Base-by-base conservation (phyloP, 1,140 invertebrate species). In the Megalopta genalis region DNA sequence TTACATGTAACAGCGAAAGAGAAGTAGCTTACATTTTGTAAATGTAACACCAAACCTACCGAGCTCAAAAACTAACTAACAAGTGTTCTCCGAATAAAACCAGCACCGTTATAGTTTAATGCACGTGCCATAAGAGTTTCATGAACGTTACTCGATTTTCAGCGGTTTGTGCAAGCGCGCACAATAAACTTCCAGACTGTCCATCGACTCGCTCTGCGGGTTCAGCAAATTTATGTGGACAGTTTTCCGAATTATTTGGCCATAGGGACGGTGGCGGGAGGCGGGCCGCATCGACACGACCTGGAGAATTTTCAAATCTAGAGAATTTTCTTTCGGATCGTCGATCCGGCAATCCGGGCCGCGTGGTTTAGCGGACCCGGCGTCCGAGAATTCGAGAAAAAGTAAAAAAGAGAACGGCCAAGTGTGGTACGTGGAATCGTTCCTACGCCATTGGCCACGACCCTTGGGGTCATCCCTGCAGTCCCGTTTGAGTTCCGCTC, bases 391-490 rank as follows among this genome's bases (percentile, higher is more conserved):
- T 66, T 59, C 37, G 10, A 32, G 63, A 60, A 46, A 65, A 74
- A 79, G 65, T 59, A 79, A 59, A 79, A 79, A 46, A 46, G 42
- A 12, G 63, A 75, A 52, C 71, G 60, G 77, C 74, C 77, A 67
- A 67, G 63, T 67, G 77, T 54, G 77, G 77, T 75, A 7, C 77
- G 7, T 25, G 64, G 64, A 67, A 78, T 66, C 77, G 70, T 80
- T 80, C 39, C 77, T 80, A 75, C 71, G 77, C 77, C 71, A 74
- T 75, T 75, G 77, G 71, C 71, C 27, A 79, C 77, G 71, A 65
- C 77, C 71, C 70, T 49, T 67, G 39, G 52, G 71, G 71, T 52
- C 42, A 75, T 80, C 63, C 54, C 63, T 67, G 54, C 52, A 46
- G 60, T 64, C 62, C 42, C 52, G 71, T 75, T 80, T 63, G 52